Percentiles rank a stretch among this genome's conserved stretches.
Conservation (phyloP, 2,113 vertebrate species). For the Corapipo altera region DNA sequence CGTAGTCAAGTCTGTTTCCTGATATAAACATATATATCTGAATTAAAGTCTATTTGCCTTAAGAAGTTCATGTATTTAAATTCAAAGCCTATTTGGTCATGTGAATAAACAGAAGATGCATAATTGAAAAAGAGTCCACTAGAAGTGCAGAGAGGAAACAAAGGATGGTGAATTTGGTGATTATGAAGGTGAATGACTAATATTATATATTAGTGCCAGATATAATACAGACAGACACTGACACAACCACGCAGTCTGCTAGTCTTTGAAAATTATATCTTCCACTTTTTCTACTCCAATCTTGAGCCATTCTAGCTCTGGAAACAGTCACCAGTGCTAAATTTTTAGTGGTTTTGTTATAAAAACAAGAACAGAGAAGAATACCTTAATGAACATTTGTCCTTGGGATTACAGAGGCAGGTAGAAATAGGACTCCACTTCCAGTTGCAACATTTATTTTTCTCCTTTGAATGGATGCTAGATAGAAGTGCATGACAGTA, state of each 20-base stretch:
- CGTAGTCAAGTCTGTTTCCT: background rate
- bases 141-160: background rate
- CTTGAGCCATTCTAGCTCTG: background rate
- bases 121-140: background rate
- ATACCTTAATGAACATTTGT: background rate
- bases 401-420: background rate
- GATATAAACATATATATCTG: background rate
- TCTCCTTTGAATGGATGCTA: background rate
- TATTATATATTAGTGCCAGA: background rate
- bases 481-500: background rate
- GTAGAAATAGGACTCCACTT: background rate
- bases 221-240: background rate
- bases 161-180: background rate
- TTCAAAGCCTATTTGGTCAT: background rate
- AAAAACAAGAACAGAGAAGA: background rate
- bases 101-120: background rate
- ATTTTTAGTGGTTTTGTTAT: background rate
- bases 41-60: background rate
- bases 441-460: background rate
- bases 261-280: background rate
- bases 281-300: background rate
- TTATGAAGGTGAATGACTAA: conserved; percentile 14
- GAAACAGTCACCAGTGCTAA: background rate
- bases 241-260: background rate
- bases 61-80: background rate